These are phyloP conservation scores for Pomacea maculata DNA, from an alignment of 1,140 invertebrate genomes.

Conservation along the genomic window DNA sequence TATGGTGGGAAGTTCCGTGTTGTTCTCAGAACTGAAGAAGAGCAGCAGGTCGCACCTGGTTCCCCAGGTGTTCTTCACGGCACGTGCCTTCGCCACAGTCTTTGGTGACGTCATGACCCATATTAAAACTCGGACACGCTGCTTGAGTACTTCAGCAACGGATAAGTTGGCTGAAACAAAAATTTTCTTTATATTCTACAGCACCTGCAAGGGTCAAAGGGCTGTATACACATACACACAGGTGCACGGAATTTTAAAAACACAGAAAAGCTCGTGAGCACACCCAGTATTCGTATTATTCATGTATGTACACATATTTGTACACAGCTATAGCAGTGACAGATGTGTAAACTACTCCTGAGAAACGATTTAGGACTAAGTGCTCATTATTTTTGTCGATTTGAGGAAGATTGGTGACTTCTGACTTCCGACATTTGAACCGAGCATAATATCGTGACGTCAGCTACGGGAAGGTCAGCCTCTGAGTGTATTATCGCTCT, in stretches of 20 bases:
- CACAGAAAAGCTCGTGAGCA: not conserved
- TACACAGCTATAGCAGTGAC: no score
- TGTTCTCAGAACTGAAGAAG: conserved; percentile 86
- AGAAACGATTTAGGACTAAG: no score
- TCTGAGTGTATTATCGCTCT: no score
- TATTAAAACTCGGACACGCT: conserved; percentile 79
- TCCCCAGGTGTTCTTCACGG: conserved; percentile 80
- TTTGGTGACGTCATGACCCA: conserved; percentile 93
- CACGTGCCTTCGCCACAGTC: conserved; percentile 88
- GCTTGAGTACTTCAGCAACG: conserved; percentile 77
- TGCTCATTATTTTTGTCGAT: no score
- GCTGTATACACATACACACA: not conserved
- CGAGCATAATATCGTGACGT: no score
- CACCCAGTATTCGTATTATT: not conserved
- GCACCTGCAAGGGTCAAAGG: not conserved
- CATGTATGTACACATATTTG: no score
- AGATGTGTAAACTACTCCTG: no score
- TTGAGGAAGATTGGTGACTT: no score
- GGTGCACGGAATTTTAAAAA: not conserved
- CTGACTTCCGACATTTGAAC: no score
- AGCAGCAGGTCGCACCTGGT: conserved; percentile 75
- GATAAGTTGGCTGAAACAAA: conserved; percentile 54
- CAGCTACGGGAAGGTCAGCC: no score
- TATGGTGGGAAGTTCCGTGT: conserved; percentile 63
- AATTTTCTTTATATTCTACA: not conserved